Base-by-base conservation (phyloP, 2,113 vertebrate genomes). In the Halichoeres trimaculatus region DNA sequence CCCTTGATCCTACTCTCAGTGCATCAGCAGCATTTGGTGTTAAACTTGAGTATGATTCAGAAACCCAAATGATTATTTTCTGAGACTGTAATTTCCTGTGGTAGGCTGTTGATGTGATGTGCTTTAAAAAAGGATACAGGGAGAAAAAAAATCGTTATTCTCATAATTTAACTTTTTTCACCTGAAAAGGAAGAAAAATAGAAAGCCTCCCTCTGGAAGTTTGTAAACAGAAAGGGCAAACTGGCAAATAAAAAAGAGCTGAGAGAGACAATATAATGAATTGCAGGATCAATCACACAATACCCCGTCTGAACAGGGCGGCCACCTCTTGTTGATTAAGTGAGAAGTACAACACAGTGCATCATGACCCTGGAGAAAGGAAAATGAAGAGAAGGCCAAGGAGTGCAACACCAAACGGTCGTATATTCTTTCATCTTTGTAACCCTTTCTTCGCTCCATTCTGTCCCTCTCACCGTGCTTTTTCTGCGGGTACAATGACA, bases 341-440 rank as follows among this genome's bases (percentile, higher is more conserved):
- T 69, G 45, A 19, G n/a, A 50, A 51, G 36, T 16, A 62, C 20
- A 76, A 13, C 22, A 26, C 35, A 47, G 10, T 22, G 10, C 1
- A 20, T 35, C 6, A 24, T 2, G 10, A 54, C 30, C 22, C 8
- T 22, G 19, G 20, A 22, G 22, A 41, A 43, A 36, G n/a, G 35
- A 35, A 51, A 61, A 47, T 23, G 41, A 16, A 30, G 20, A 45
- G 7, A 30, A n/a, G 50, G 38, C 19, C 47, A 34, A 36, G 16
- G 19, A 58, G 11, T 38, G 4, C 34, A 20, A 8, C 20, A 64
- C 10, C 16, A 60, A 74, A 71, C 56, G 30, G 70, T 12, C 48
- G 23, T 55, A 70, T 65, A 72, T 81, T 56, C 59, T 53, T 80
- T 4, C 41, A 52, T 43, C 63, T 76, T 83, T 72, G 50, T 50